Evolutionary conservation across 2,888 invertebrate genomes (phyloP).

Genomic region (Syrista parreyssii): DNA sequence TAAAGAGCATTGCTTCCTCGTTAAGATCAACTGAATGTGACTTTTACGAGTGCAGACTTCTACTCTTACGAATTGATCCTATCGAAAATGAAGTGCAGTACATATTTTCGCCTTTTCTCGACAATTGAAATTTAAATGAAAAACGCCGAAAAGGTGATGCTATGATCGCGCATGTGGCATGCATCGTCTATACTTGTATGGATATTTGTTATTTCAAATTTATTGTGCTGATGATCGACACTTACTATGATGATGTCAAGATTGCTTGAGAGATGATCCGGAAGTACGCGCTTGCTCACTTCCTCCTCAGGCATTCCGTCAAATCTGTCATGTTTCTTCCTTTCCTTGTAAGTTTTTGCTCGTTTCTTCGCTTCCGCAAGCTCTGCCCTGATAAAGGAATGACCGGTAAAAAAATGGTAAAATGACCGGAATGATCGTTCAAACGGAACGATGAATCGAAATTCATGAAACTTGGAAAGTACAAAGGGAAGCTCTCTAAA

Average conservation of each 20-base stretch:
- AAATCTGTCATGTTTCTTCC: slow-evolving; percentile 94
- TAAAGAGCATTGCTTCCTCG: background rate
- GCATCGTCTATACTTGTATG: background rate
- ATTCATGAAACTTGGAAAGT: background rate
- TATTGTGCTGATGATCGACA: slow-evolving; percentile 54
- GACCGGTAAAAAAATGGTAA: too few species aligned
- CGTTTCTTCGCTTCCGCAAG: slow-evolving; percentile 65
- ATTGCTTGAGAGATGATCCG: slow-evolving; percentile 93
- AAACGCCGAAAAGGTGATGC: background rate
- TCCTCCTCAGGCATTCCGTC: slow-evolving; percentile 98
- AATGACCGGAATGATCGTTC: too few species aligned
- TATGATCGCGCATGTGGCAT: too few species aligned
- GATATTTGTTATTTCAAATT: background rate
- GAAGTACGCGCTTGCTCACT: slow-evolving; percentile 91
- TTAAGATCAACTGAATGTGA: background rate
- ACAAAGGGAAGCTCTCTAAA: too few species aligned
- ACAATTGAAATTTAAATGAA: background rate
- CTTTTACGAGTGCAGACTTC: too few species aligned
- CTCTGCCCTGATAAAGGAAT: slow-evolving; percentile 57
- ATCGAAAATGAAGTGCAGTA: background rate
- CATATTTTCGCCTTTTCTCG: background rate
- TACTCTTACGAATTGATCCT: background rate
- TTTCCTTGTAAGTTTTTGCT: slow-evolving; percentile 75
- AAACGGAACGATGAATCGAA: background rate
- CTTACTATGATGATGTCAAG: slow-evolving; percentile 99